Conservation (phyloP, 2,888 invertebrate genomes). For the Podabrus alpinus region DNA sequence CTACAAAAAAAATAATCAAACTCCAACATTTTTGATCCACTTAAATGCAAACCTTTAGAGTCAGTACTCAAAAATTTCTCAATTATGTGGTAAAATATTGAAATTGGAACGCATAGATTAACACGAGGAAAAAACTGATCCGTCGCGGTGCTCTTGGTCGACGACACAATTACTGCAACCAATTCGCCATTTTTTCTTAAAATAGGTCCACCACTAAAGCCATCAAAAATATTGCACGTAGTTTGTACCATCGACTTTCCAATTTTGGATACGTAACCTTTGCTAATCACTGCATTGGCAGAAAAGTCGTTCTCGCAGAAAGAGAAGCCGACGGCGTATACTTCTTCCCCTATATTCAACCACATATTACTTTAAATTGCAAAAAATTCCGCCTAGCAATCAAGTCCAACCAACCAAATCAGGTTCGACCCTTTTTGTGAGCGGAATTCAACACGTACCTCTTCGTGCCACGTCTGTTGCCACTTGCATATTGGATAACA, state of each 20-base stretch:
- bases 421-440: no score
- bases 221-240: slow-evolving; percentile 65
- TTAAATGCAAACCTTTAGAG: not conserved
- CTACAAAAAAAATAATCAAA: not conserved
- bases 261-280: slow-evolving; percentile 61
- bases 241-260: slow-evolving; percentile 63
- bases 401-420: no score
- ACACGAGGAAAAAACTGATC: slow-evolving; percentile 62
- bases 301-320: slow-evolving; percentile 58
- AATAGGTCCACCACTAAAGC: slow-evolving; percentile 66
- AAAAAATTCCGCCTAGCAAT: no score
- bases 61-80: slow-evolving; percentile 4
- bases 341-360: slow-evolving; percentile 59
- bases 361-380: not conserved
- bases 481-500: slow-evolving; percentile 47
- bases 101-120: slow-evolving; percentile 63
- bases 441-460: not conserved
- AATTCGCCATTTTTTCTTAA: slow-evolving; percentile 57
- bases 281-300: slow-evolving; percentile 59
- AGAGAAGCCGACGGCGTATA: slow-evolving; percentile 63
- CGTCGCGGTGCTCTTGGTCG: slow-evolving; percentile 57
- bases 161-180: slow-evolving; percentile 63
- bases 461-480: slow-evolving; percentile 3
- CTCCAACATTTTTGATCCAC: not conserved
- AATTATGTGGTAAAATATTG: slow-evolving; percentile 1